These are phyloP conservation scores for Aspiorhynchus laticeps DNA, from an alignment of 2,113 vertebrate genomes.

Conservation along the genomic window DNA sequence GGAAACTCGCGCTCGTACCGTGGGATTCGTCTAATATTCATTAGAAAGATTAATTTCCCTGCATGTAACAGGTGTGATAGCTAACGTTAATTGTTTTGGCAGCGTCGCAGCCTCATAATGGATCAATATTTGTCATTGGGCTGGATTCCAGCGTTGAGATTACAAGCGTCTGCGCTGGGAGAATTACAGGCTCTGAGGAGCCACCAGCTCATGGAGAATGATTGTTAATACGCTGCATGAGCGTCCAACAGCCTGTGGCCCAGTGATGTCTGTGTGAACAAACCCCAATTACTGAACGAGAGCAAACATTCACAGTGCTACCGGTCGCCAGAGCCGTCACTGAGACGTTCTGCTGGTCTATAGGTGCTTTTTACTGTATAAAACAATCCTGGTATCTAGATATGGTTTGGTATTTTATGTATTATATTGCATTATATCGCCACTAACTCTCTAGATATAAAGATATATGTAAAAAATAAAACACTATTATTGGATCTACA, in stretches of 20 bases:
- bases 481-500: background rate
- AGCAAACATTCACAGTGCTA: background rate
- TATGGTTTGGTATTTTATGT: background rate
- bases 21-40: slow-evolving; percentile 33
- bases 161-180: slow-evolving; percentile 26
- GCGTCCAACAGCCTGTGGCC: slow-evolving; percentile 8
- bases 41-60: slow-evolving; percentile 41
- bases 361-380: background rate
- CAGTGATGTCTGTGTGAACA: background rate
- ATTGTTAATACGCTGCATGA: background rate
- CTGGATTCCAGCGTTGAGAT: slow-evolving; percentile 32
- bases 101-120: slow-evolving; percentile 38
- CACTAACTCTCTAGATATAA: background rate
- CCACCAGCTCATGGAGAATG: background rate
- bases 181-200: slow-evolving; percentile 43
- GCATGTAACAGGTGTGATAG: slow-evolving; percentile 45
- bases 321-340: background rate
- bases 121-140: slow-evolving; percentile 53
- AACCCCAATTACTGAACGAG: background rate
- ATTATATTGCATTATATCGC: too few relatives aligned
- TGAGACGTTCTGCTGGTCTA: background rate
- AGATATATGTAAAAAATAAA: background rate
- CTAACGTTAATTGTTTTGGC: slow-evolving; percentile 49
- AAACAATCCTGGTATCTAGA: background rate
- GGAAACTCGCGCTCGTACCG: background rate